Base-by-base conservation (phyloP, 2,113 vertebrate genomes). In the Turdus rufiventris region DNA sequence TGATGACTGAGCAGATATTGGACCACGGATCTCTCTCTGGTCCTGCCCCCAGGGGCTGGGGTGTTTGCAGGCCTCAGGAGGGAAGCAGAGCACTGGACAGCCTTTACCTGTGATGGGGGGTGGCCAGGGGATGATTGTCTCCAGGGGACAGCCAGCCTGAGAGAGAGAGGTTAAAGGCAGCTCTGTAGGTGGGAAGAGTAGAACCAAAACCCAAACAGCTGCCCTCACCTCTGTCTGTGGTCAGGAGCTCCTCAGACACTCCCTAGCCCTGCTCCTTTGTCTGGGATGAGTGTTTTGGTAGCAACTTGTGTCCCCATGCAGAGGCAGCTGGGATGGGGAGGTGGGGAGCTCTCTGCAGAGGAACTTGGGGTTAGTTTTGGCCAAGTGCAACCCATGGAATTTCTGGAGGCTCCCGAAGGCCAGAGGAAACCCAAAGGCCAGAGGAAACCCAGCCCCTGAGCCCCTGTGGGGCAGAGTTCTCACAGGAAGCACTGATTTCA, bases 1-100 rank as follows among this genome's bases (percentile, higher is more conserved):
- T 83, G 95, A 97, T 96, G 95, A 97, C 89, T 88, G 94, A 94
- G 89, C 95, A 96, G 56, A 95, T 95, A 76, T 26, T 6, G 51
- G 75, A 43, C 63, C 76, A 36, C 0, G 1, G 51, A 56, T 40
- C 85, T 85, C 91, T 62, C 80, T 77, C 75, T 80, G 89, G 48
- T 12, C 34, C 0, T 73, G 42, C 36, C 58, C 48, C 23, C 0
- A 23, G 76, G 85, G 71, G 43, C 51, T 20, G 7, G 43, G 74
- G 54, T 81, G 67, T 86, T 91, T 40, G 31, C 62, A 62, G 61
- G 17, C 16, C 72, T 48, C 9, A 0, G 60, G 71, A 70, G 54
- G 43, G 18, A 18, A 65, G 81, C 1, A 18, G 74, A 4, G 18
- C 25, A 0, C 1, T 47, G 66, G 76, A 67, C 71, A 79, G n/a